Conservation (phyloP, 2,113 vertebrate genomes). For the Monarcha castaneiventris region DNA sequence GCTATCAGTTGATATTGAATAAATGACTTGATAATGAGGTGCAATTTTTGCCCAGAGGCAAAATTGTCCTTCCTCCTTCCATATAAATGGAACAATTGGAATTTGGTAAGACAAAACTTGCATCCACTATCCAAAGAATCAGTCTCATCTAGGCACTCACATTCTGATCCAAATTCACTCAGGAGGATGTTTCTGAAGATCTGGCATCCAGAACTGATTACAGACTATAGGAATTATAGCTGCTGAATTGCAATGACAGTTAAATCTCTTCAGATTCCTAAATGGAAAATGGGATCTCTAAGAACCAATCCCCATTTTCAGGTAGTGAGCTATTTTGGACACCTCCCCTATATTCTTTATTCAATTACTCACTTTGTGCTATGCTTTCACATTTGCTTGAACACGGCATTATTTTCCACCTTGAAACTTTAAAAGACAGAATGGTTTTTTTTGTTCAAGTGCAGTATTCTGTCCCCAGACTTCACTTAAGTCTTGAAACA, state of each 20-base stretch:
- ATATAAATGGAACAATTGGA: background rate
- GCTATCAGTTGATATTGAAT: constrained; percentile 28
- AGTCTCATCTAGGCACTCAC: background rate
- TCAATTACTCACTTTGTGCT: background rate
- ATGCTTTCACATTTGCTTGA: background rate
- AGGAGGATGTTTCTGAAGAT: background rate
- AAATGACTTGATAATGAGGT: constrained; percentile 12
- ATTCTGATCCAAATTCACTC: background rate
- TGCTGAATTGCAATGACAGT: background rate
- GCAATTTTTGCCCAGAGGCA: constrained; percentile 3
- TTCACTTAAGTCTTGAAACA: background rate
- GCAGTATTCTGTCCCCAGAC: background rate
- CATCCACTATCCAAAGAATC: background rate
- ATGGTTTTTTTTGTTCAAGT: background rate
- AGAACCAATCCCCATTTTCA: background rate
- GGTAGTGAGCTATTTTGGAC: background rate
- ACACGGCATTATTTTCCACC: background rate
- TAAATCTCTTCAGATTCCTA: background rate
- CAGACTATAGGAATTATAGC: background rate
- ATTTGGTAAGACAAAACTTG: background rate
- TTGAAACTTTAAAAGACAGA: background rate
- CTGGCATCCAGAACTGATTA: background rate
- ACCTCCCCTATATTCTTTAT: background rate
- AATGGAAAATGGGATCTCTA: background rate
- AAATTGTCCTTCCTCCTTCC: background rate